Percentiles rank a stretch among this genome's conserved stretches.
Evolutionary conservation across 2,797 vertebrate species (phyloP).

Genomic region (Microhierax caerulescens): DNA sequence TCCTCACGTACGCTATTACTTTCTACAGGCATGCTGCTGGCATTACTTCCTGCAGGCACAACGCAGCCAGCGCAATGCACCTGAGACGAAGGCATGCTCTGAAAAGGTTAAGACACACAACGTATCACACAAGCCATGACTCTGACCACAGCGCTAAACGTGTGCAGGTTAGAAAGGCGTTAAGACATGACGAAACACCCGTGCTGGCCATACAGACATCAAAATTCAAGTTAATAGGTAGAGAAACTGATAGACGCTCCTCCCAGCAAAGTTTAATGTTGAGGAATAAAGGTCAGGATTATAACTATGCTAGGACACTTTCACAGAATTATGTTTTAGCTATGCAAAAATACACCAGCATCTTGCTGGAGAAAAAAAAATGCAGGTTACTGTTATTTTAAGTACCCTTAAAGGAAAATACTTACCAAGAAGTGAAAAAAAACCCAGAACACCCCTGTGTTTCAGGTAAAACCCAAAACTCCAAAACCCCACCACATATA

Average conservation of each 20-base stretch:
- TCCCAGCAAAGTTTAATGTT: not conserved
- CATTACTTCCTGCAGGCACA: conserved; percentile 73
- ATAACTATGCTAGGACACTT: not conserved
- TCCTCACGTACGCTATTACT: conserved; percentile 84
- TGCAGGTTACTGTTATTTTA: not conserved
- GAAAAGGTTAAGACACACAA: conserved; percentile 88
- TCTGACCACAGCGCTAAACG: not conserved
- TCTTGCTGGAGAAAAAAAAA: not conserved
- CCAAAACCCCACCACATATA: not conserved
- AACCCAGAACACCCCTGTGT: not conserved
- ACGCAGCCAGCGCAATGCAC: conserved; percentile 75
- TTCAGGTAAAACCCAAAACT: not conserved
- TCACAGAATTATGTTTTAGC: not conserved
- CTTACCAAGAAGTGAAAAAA: not conserved
- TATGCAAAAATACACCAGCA: not conserved
- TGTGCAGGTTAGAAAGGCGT: conserved; percentile 27
- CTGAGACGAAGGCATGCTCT: conserved; percentile 92
- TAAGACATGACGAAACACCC: not conserved
- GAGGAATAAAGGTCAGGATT: not conserved
- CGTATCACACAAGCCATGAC: conserved; percentile 70
- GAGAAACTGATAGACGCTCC: not conserved
- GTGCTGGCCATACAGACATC: not conserved
- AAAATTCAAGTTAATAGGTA: not conserved
- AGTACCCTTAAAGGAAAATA: not conserved
- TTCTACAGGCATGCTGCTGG: conserved; percentile 82